Base-by-base conservation (phyloP, 1,140 invertebrate species). In the Pogonomyrmex californicus region DNA sequence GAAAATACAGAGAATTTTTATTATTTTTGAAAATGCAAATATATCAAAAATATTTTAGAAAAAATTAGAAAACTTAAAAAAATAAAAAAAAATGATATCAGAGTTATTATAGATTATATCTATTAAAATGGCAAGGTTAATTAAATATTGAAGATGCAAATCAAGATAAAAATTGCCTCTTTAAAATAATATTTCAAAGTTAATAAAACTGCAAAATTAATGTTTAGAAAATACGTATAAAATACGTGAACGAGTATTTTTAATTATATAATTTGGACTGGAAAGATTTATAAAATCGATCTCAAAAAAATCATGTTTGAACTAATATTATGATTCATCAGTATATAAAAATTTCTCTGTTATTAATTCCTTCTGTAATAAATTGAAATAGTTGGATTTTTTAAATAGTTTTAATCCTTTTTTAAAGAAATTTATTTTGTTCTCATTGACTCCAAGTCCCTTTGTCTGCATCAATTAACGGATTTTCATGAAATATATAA, bases 341-440 rank as follows among this genome's bases (percentile, higher is more conserved):
- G 30, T 36, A 71, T 1, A 30, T 65, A 65, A 6, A 56, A 56
- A 75, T 58, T 75, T 10, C n/a, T 41, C 23, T 75, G 7, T 75
- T 60, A 60, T 60, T 30, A 60, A 60, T 30, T 60, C 30, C 23
- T 23, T 60, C 30, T 60, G 23, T 60, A 10, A n/a, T 4, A 63
- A 62, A 77, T 62, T 33, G 17, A 14, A 63, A 77, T 63, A 77
- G 62, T 63, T 63, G 30, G 44, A 77, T 6, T 36, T 47, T 62
- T 77, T 30, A 12, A 0, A 14, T 36, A 49, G 33, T 17, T 73
- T n/a, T 14, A 38, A 9, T 9, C 33, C 6, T 14, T 47, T 47
- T 63, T 33, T 23, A 3, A 14, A 3, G 6, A 23, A 36, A 65
- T 36, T 12, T 38, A 49, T 47, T 63, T 65, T 23, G 30, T 17